phyloP scores from a whole-genome alignment of 2,797 vertebrate species.

The Carapus acus region DNA sequence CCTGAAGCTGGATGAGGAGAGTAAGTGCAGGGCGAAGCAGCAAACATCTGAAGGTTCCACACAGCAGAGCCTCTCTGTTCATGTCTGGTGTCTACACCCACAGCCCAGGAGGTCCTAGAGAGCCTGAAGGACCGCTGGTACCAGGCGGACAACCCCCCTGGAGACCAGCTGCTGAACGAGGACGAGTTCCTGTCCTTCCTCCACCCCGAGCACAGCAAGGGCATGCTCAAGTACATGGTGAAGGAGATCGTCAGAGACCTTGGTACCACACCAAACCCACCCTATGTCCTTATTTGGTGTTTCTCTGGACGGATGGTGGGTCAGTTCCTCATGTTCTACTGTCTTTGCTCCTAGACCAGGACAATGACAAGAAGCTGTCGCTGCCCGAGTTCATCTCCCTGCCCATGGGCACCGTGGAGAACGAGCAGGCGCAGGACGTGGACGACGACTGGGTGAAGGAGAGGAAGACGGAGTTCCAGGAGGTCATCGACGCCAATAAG shows the following conservation, averaged over 20 bases:
- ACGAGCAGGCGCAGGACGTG: constrained; percentile 90
- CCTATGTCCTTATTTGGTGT: neutral
- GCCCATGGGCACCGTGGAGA: constrained; percentile 91
- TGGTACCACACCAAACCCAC: too few species aligned
- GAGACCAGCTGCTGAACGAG: constrained; percentile 85
- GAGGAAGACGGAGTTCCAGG: constrained; percentile 89
- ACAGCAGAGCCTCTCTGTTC: too few species aligned
- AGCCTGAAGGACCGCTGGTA: constrained; percentile 97
- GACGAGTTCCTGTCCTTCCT: constrained; percentile 94
- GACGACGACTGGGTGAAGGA: constrained; percentile 95
- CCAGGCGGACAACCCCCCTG: constrained; percentile 88
- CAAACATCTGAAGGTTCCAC: too few species aligned
- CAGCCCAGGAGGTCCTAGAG: constrained; percentile 94
- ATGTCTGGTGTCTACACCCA: neutral
- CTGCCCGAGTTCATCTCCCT: constrained; percentile 93
- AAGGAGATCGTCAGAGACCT: constrained; percentile 92
- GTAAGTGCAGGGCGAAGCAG: constrained; percentile 70
- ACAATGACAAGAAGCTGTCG: constrained; percentile 85
- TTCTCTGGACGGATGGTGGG: neutral
- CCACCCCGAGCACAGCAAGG: constrained; percentile 91
- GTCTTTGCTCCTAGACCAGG: constrained; percentile 78
- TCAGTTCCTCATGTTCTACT: neutral
- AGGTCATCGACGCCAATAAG: constrained; percentile 83
- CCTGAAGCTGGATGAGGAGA: constrained; percentile 92
- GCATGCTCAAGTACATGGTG: constrained; percentile 97